These are phyloP conservation scores for Trichosurus vulpecula DNA, from an alignment of 2,797 vertebrate genomes.

Conservation along the genomic window DNA sequence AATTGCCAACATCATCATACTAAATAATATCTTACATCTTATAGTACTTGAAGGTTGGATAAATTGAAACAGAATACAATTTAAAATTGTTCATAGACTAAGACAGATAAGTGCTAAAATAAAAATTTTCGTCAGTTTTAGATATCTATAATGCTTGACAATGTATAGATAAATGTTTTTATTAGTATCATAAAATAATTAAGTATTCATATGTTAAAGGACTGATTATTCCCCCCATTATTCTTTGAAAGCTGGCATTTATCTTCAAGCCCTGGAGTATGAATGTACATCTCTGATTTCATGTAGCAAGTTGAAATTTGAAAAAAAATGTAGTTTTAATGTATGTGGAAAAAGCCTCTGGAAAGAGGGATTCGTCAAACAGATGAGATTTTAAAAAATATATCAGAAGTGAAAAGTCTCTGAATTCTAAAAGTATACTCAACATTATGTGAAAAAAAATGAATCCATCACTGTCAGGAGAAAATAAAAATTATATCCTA, in stretches of 20 bases:
- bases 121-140: background rate
- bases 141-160: background rate
- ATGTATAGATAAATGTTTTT: background rate
- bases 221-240: background rate
- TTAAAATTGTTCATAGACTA: background rate
- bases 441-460: background rate
- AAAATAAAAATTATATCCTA: conserved; percentile 4
- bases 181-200: background rate
- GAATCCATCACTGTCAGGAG: background rate
- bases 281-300: background rate
- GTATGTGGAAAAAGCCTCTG: background rate
- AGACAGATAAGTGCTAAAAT: background rate
- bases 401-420: background rate
- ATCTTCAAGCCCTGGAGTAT: background rate
- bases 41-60: background rate
- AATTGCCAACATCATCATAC: background rate
- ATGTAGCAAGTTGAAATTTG: background rate
- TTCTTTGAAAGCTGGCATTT: background rate
- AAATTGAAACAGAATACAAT: background rate
- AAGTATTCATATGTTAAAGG: background rate
- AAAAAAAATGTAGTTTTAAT: background rate
- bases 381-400: background rate
- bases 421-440: background rate
- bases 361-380: conserved; percentile 6
- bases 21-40: background rate